Base-by-base conservation (phyloP, 2,797 vertebrate genomes). In the Typhlichthys eigenmanni region DNA sequence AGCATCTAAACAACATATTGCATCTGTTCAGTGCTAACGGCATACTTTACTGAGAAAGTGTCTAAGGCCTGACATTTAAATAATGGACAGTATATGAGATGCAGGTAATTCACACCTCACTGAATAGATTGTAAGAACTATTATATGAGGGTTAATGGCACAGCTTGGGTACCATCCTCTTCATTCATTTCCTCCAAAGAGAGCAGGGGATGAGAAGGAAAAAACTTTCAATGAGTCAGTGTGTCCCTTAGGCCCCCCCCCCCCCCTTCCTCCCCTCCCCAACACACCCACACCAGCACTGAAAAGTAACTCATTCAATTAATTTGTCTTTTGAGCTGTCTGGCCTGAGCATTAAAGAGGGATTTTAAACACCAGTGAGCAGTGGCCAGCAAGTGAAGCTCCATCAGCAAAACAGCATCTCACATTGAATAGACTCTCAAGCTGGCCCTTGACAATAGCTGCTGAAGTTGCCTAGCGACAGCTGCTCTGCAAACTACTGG, bases 331-430 rank as follows among this genome's bases (percentile, higher is more conserved):
- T 56, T 74, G 67, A 84, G 72, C 76, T 51, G 62, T 57, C 11
- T 5, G 51, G 63, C 61, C 60, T 24, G 19, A 76, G 75, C 79
- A 87, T 84, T 80, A 71, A 64, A 64, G 48, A 68, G 60, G 69
- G 84, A 72, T 81, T 71, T 71, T 19, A 60, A 58, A 45, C n/a
- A 4, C 49, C 13, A 3, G 67, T 67, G 64, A 72, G 60, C 43
- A 47, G 56, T 38, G 6, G 63, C 53, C 49, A 24, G 58, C 68
- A 72, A 70, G 68, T 80, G 58, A 62, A 62, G 75, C 61, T 67
- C 58, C 52, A 66, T 34, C 63, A n/a, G 14, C 11, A 10, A 43
- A 56, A 46, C 34, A 13, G 14, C 45, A 4, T 57, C 16, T 17
- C 14, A 34, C 24, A 46, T 57, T 11, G 9, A 10, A 13, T 9